Evolutionary conservation across 2,888 invertebrate species (phyloP), one percentile per base, ranked within the genome.

Genomic region (Willowsia nigromaculata): DNA sequence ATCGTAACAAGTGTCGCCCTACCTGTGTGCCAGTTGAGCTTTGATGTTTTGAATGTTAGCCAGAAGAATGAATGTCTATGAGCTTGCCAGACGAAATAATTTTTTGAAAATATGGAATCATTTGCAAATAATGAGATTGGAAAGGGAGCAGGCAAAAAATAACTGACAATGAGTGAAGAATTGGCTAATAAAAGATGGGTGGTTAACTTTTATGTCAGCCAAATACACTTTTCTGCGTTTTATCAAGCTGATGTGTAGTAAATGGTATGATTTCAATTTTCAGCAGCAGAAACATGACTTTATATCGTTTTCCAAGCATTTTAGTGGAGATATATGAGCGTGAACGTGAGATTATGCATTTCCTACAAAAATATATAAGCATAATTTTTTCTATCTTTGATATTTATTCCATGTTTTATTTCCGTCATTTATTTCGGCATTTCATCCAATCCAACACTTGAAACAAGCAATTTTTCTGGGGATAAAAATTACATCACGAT

Each of bases 401-500:
- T 18, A 5, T 33, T 62, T 33, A n/a, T 30, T 30, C 15, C 13
- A 6, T 59, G 25, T 62, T 62, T 62, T 62, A 62, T 62, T 62
- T 62, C 62, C 62, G 30, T 30, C 62, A 62, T 62, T 62, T 62
- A 62, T 62, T 62, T 62, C 62, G 33, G 33, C 13, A 62, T 62
- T 62, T 33, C 62, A 62, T 53, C 62, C 59, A 59, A 25, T 22
- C 2, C 18, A 6, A 18, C 53, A 18, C 62, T 33, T 15, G 62
- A 62, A 62, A 62, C 33, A 62, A 62, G 62, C 62, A 30, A 62
- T 62, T 62, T 62, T 33, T 33, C n/a, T n/a, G n/a, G 33, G 33
- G 62, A 62, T 62, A 62, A 62, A 62, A 62, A 62, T 62, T 62
- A 62, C 30, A 62, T 62, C n/a, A n/a, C n/a, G 62, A 30, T 62